Base-by-base conservation (phyloP, 1,140 invertebrate species). In the Argopecten irradians region DNA sequence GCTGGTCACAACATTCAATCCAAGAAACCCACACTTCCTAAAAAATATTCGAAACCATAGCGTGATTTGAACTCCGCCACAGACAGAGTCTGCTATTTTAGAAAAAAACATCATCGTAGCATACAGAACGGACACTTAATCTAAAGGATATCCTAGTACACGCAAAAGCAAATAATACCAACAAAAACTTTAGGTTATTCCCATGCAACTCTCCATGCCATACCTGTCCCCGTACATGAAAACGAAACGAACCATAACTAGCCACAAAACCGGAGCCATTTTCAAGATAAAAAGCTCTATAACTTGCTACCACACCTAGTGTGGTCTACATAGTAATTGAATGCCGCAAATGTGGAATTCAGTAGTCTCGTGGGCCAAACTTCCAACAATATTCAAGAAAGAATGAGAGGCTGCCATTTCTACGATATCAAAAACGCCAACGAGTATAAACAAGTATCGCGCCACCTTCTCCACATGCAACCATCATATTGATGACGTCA, bases 401-500 rank as follows among this genome's bases (percentile, higher is more conserved):
- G 83, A 13, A 36, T 84, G 34, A 8, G 36, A 34, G 34, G 83
- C n/a, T n/a, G n/a, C 83, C 83, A 84, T 36, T 36, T 36, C 16
- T 36, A 84, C 32, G n/a, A n/a, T n/a, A 84, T 84, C 33, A n/a
- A 36, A 14, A n/a, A 84, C 36, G 36, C 34, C 36, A 84, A 84
- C 33, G 34, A 35, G 35, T 84, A 84, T 36, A 84, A 84, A 84
- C 83, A 13, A n/a, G 28, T 84, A 84, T 84, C 34, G 83, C 34
- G 36, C 34, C 83, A 84, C 83, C n/a, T 84, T 33, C 83, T 22
- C n/a, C 16, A 84, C 83, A 36, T 22, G 19, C 14, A 36, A 84
- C 83, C 83, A 84, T 34, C 34, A n/a, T 33, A 84, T 84, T n/a
- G 32, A 84, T 36, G 83, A 84, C 83, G 83, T 84, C 34, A 84